Conservation (phyloP, 2,888 invertebrate species). For the Phyllotreta cruciferae region DNA sequence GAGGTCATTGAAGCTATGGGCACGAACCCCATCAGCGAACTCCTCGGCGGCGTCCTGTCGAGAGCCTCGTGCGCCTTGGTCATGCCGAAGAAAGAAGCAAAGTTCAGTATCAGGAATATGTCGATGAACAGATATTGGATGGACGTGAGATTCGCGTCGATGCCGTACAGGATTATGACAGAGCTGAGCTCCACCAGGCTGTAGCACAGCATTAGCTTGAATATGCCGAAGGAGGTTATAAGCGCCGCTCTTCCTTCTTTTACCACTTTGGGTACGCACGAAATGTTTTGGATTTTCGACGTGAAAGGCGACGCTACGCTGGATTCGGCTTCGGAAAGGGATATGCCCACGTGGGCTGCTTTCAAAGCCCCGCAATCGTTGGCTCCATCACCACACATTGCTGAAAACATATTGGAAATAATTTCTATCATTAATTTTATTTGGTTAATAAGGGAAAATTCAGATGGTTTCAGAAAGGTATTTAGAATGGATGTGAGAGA, state of each 20-base stretch:
- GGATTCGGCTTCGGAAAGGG: conserved; percentile 89
- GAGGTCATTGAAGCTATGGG: conserved; percentile 64
- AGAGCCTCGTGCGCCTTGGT: conserved; percentile 64
- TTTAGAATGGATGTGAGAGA: background rate
- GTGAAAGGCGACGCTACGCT: conserved; percentile 96
- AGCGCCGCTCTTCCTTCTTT: conserved; percentile 92
- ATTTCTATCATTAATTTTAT: background rate
- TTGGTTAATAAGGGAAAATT: too few relatives aligned
- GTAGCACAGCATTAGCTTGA: conserved; percentile 98
- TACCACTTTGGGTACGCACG: conserved; percentile 81
- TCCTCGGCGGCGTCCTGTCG: conserved; percentile 64
- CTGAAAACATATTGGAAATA: conserved; percentile 63
- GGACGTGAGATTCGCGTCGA: conserved; percentile 69
- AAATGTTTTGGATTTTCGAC: conserved; percentile 82
- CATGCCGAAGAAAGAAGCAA: conserved; percentile 71
- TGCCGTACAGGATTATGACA: conserved; percentile 83
- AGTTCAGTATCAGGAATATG: conserved; percentile 67
- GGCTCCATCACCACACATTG: conserved; percentile 97
- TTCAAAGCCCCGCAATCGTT: conserved; percentile 96
- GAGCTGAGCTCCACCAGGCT: conserved; percentile 91
- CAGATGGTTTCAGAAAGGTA: background rate
- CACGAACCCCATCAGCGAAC: conserved; percentile 62
- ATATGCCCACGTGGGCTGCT: conserved; percentile 91
- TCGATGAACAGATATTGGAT: conserved; percentile 73
- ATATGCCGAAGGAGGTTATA: conserved; percentile 95